phyloP scores from a whole-genome alignment of 2,888 invertebrate species.

The Vanessa cardui region DNA sequence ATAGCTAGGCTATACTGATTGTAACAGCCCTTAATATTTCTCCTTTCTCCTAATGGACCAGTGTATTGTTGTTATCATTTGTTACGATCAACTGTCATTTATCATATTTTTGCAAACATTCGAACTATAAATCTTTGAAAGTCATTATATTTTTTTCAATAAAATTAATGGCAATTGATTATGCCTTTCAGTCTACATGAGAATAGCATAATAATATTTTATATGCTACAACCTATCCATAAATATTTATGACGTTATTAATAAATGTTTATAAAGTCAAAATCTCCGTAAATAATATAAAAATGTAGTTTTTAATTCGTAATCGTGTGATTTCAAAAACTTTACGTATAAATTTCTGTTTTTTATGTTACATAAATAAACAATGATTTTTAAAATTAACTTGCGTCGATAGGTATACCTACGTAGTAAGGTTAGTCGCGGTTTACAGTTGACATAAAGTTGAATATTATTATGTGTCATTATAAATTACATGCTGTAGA shows the following conservation, averaged over 20 bases:
- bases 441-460: conserved; percentile 24
- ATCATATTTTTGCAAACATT: background rate
- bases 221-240: too few species aligned
- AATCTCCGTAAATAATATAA: too few species aligned
- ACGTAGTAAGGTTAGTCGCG: conserved; percentile 23
- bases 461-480: conserved; percentile 17
- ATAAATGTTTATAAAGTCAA: too few species aligned
- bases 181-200: too few species aligned
- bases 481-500: conserved; percentile 2
- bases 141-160: too few species aligned
- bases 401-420: conserved; percentile 21
- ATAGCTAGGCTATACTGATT: background rate
- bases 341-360: too few species aligned
- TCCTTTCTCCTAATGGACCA: background rate
- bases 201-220: too few species aligned
- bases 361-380: background rate
- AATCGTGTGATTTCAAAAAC: too few species aligned
- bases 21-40: background rate
- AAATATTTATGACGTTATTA: too few species aligned
- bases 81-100: background rate
- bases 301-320: too few species aligned
- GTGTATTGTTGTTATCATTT: background rate
- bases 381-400: conserved; percentile 10
- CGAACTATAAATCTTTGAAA: background rate
- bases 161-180: too few species aligned